Conservation (phyloP, 2,888 invertebrate genomes). For the Apocheima hispidaria region DNA sequence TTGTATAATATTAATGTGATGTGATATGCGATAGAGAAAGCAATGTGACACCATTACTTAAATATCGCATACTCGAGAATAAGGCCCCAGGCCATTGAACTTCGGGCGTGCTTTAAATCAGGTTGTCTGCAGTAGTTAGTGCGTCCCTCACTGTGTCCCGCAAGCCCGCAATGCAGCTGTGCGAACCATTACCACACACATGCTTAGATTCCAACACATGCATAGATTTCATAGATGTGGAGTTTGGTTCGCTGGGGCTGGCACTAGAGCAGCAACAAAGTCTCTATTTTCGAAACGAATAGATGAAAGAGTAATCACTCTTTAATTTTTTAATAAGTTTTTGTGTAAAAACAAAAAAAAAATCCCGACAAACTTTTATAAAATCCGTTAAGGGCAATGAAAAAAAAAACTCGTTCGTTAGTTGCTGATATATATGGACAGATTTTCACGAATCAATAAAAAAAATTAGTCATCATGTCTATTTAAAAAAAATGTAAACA, state of each 20-base stretch:
- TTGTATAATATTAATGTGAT: background rate
- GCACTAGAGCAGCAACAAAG: background rate
- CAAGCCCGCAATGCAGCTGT: conserved; percentile 55
- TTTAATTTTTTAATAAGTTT: too few species aligned
- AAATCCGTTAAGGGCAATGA: too few species aligned
- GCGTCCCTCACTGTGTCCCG: conserved; percentile 49
- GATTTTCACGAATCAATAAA: too few species aligned
- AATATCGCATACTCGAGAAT: conserved; percentile 24
- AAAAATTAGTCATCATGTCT: too few species aligned
- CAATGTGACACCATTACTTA: background rate
- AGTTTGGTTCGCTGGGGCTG: conserved; percentile 16
- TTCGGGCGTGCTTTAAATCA: conserved; percentile 66
- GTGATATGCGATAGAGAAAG: background rate
- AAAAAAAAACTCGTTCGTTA: too few species aligned
- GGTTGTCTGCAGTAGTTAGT: conserved; percentile 71
- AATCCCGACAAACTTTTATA: too few species aligned
- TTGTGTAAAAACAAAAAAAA: too few species aligned
- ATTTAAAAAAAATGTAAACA: too few species aligned
- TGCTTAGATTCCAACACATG: too few species aligned
- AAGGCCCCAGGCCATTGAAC: conserved; percentile 17
- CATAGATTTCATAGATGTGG: conserved; percentile 4
- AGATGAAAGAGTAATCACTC: too few species aligned
- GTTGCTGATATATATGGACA: too few species aligned
- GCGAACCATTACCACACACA: conserved; percentile 38
- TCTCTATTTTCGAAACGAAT: too few species aligned